Conservation (phyloP, 2,113 vertebrate genomes). For the Vanacampus margaritifer region DNA sequence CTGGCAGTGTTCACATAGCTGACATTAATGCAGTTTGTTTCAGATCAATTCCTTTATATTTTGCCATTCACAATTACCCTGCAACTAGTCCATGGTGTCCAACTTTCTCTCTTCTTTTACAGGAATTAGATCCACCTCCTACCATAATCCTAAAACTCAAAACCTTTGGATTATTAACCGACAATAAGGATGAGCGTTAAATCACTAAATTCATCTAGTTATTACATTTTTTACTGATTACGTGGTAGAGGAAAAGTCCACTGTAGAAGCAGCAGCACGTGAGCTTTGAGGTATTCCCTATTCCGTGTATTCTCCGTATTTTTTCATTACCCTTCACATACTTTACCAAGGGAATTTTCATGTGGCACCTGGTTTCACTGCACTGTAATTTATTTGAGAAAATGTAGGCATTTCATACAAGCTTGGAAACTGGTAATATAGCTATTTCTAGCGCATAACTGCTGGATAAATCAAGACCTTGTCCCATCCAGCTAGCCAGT, state of each 20-base stretch:
- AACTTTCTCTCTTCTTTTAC: not conserved
- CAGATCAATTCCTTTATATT: too few relatives aligned
- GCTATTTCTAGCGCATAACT: conserved; percentile 32
- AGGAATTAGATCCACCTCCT: not conserved
- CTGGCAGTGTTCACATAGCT: not conserved
- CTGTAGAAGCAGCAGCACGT: too few relatives aligned
- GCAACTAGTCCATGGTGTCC: too few relatives aligned
- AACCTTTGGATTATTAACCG: not conserved
- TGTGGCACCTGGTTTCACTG: conserved; percentile 1
- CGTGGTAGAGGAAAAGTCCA: too few relatives aligned
- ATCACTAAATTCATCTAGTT: conserved; percentile 4
- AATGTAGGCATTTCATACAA: conserved; percentile 25
- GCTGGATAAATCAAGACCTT: conserved; percentile 51
- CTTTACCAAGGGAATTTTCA: conserved; percentile 1
- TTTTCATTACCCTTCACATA: not conserved
- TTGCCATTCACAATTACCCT: too few relatives aligned
- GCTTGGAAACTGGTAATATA: conserved; percentile 24
- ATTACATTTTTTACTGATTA: too few relatives aligned
- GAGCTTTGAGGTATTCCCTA: too few relatives aligned
- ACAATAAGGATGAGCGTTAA: conserved; percentile 21
- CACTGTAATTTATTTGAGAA: conserved; percentile 28
- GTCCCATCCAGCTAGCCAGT: conserved; percentile 31
- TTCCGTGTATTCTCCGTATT: not conserved
- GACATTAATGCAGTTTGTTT: not conserved
- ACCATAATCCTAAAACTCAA: not conserved